A percentile compares a stretch with the other conserved stretches of the same genome.
phyloP scores from a whole-genome alignment of 2,113 vertebrate species.

The Corythornis vintsioides region DNA sequence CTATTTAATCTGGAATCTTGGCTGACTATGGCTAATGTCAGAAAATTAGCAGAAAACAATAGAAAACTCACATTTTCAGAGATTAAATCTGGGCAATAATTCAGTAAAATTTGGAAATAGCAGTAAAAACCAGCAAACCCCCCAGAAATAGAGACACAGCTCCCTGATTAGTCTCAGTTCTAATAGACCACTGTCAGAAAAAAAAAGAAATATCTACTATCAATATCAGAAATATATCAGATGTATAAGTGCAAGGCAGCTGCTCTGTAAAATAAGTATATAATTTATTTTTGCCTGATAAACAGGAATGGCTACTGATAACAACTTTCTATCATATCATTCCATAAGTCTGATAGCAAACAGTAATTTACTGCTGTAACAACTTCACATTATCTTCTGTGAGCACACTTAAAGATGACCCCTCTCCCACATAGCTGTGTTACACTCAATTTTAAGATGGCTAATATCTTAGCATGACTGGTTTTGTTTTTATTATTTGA shows the following conservation, averaged over 20 bases:
- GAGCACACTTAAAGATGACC: neutral
- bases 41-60: neutral
- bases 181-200: neutral
- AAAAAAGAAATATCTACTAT: neutral
- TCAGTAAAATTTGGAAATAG: neutral
- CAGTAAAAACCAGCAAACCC: neutral
- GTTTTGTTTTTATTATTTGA: slow-evolving; percentile 13
- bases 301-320: neutral
- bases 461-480: neutral
- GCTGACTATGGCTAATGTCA: neutral
- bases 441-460: neutral
- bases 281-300: neutral
- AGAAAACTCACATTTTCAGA: neutral
- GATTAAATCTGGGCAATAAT: neutral
- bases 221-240: neutral
- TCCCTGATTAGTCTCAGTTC: neutral
- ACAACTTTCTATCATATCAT: neutral
- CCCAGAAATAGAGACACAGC: neutral
- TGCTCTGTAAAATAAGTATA: neutral
- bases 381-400: neutral
- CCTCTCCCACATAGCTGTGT: neutral
- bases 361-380: neutral
- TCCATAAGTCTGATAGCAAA: neutral
- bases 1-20: neutral
- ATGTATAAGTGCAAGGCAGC: neutral